Evolutionary conservation across 2,797 vertebrate genomes (phyloP), one percentile per base, ranked within the genome.

Genomic region (Kryptopterus vitreolus): DNA sequence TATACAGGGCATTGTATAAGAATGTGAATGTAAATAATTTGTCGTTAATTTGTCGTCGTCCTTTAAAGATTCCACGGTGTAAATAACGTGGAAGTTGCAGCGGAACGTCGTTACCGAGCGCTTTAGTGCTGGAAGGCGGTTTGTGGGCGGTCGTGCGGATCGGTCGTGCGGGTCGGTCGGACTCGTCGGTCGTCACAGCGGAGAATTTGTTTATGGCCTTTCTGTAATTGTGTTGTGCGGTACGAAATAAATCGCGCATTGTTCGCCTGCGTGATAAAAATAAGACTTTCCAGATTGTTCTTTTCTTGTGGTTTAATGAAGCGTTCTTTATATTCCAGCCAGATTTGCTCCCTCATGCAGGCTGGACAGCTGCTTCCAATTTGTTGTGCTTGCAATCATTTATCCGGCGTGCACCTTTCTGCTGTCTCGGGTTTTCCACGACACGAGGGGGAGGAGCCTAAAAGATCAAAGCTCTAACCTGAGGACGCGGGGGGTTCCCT

Each of bases 361-460:
- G 35, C 74, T 72, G 77, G 58, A 82, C 90, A 91, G 87, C 88
- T 90, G 90, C 84, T 87, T 86, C 81, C 68, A 62, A 83, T 89
- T 89, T 89, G 79, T 82, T 82, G 85, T 75, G 83, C 88, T 89
- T 22, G 80, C 79, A 87, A 84, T 87, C 88, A 87, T 86, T 91
- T 89, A 90, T 83, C 82, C 81, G 83, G 65, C 85, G 90, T 88
- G 88, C 89, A 90, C 89, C 88, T 91, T 85, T 88, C 81, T 57
- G 81, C 83, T 84, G 63, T 43, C 4, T 35, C 2, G 4, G 31
- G 63, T 86, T 90, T 90, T 89, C 71, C 68, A 81, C 84, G 66
- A 35, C 88, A 84, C 68, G 50, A 86, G 79, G 83, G 83, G n/a
- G 74, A 80, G 88, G 88, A 83, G 81, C 75, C 35, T 71, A 69